Base-by-base conservation (phyloP, 2,113 vertebrate species). In the Polypterus bichir region DNA sequence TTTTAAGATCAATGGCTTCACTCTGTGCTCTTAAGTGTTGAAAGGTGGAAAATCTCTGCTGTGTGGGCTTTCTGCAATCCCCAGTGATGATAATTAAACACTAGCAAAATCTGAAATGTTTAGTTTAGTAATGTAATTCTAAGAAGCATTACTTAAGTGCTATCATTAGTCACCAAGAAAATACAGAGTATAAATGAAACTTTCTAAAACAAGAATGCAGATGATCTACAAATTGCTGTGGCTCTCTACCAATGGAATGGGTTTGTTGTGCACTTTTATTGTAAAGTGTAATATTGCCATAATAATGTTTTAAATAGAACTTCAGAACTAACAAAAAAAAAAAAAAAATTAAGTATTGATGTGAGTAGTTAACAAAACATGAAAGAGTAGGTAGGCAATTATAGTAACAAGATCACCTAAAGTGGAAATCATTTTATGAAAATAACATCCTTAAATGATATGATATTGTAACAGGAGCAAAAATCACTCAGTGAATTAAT, bases 1-100 rank as follows among this genome's bases (percentile, higher is more conserved):
- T 88, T 85, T 86, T 71, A 71, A 79, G 82, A 87, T 88, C 85
- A 88, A 82, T 86, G 82, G 78, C 58, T 64, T 79, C 77, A 74
- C 70, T 76, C 65, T 73, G 66, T 69, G 73, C 65, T 78, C 66
- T 72, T 73, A 74, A 77, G 81, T 83, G 83, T 85, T 77, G 80
- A 83, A 83, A 85, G 79, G 79, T 83, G 79, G 77, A 74, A 86
- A 76, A 76, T 83, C 72, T 81, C 78, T 82, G 79, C 69, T 79
- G 70, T 75, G 52, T 57, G 67, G 73, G 70, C 69, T 74, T 70
- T 73, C 72, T 64, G 66, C 72, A 56, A 70, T 74, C 72, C 72
- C 76, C 73, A 70, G 69, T 66, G 77, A 82, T 75, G 66, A 68
- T 67, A 60, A 52, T 52, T 52, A 52, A 52, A 52, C 66, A 65